A percentile compares a stretch with the other conserved stretches of the same genome.
These are phyloP conservation scores for Ciona savignyi DNA, from an alignment of 23 tunicate genomes.

Conservation along the genomic window DNA sequence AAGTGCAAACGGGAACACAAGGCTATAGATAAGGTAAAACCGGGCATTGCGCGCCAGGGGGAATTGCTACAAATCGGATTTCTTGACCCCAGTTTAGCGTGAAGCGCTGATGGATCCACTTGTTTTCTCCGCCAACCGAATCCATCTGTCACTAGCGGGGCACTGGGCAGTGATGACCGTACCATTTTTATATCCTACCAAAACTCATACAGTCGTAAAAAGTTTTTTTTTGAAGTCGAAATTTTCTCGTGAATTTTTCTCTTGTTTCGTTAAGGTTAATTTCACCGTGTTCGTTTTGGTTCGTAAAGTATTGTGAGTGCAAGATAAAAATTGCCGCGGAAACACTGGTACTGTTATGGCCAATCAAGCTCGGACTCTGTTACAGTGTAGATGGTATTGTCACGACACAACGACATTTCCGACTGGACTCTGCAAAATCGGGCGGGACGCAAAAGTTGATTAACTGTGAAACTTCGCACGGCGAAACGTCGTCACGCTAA, in stretches of 20 bases:
- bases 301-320: too few species aligned
- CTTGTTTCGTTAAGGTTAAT: too few species aligned
- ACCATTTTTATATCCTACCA: too few species aligned
- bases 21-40: neutral
- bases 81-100: constrained; percentile 26
- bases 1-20: neutral
- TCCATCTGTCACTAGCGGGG: neutral
- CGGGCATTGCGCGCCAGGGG: neutral
- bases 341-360: neutral
- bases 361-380: neutral
- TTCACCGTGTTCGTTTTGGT: too few species aligned
- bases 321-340: neutral
- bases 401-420: constrained; percentile 1
- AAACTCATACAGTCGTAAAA: too few species aligned
- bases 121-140: neutral
- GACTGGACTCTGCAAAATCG: neutral
- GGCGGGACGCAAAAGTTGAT: neutral
- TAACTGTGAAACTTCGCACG: neutral
- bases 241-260: too few species aligned
- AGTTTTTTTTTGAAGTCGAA: too few species aligned
- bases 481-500: neutral
- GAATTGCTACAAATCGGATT: constrained; percentile 9
- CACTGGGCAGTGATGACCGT: neutral
- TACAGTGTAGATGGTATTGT: neutral
- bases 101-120: constrained; percentile 28